These are phyloP conservation scores for Aphelenchoides bicaudatus DNA, from an alignment of 2,888 invertebrate species.

Conservation along the genomic window DNA sequence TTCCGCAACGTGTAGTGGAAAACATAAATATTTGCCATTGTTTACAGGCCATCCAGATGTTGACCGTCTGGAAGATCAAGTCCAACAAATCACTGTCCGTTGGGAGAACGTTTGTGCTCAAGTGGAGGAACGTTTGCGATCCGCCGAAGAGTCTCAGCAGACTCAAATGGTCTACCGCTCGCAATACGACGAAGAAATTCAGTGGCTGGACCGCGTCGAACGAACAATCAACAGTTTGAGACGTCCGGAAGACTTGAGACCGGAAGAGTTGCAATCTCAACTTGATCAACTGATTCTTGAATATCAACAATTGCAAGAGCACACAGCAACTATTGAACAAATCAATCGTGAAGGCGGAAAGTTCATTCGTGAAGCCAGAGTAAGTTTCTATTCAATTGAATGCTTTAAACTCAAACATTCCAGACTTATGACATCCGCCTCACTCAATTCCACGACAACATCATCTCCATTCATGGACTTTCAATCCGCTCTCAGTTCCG, in stretches of 20 bases:
- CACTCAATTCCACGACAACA: constrained; percentile 77
- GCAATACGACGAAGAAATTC: constrained; percentile 60
- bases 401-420: constrained; percentile 20
- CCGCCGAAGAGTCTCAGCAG: constrained; percentile 84
- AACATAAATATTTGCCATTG: too few relatives aligned
- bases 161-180: constrained; percentile 82
- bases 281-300: constrained; percentile 67
- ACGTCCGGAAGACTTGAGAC: constrained; percentile 54
- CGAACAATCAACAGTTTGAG: constrained; percentile 57
- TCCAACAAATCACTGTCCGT: constrained; percentile 78
- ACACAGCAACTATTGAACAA: constrained; percentile 87
- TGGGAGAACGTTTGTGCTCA: constrained; percentile 90
- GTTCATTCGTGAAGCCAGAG: constrained; percentile 95
- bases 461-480: constrained; percentile 63
- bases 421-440: constrained; percentile 83
- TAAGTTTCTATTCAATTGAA: constrained; percentile 63
- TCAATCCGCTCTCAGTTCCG: constrained; percentile 45
- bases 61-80: constrained; percentile 85
- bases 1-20: too few relatives aligned
- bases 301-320: constrained; percentile 85
- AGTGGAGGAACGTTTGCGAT: constrained; percentile 71
- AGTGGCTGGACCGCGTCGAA: constrained; percentile 60
- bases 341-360: constrained; percentile 91
- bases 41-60: constrained; percentile 76
- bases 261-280: constrained; percentile 58